Base-by-base conservation (phyloP, 2,888 invertebrate species). In the Campoplex capitator region DNA sequence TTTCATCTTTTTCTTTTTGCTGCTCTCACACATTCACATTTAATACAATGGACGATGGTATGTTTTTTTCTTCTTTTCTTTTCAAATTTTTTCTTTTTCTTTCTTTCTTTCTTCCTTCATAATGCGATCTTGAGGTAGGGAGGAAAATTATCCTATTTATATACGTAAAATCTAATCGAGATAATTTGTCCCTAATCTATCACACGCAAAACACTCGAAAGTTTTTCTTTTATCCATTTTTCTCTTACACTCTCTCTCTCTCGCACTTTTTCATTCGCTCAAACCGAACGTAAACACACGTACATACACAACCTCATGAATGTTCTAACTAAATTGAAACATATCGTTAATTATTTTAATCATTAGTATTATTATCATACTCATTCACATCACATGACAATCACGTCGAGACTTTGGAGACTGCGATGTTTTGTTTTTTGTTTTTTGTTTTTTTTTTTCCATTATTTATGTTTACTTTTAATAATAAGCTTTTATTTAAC, bases 121-220 rank as follows among this genome's bases (percentile, higher is more conserved):
- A 42, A 90, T 88, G 90, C 88, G 90, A 90, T 89, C 89, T 91
- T 92, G 92, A 92, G 91, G 91, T 92, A 91, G 91, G 92, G 91
- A 91, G 90, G 89, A 89, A 91, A 91, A 89, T 74, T 86, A 87
- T 87, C 70, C 88, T 89, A 88, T 76, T 82, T 79, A 88, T 70
- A 87, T 65, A 85, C 78, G 78, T 89, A 78, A 32, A 71, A 88
- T 87, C 85, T 88, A 88, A 88, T 83, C 83, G 68, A 86, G 79
- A 88, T 77, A 88, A 78, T 77, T 80, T 73, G 80, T 77, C 58
- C 75, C 78, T 88, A 87, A 85, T 51, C 90, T 91, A 90, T 90
- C 89, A 90, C 90, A 91, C 90, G 88, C 89, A 86, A 75, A 76
- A 85, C 88, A 88, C 88, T 89, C 89, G 88, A 85, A 88, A 88